Conservation (phyloP, 2,113 vertebrate species). For the Macquaria ambigua region DNA sequence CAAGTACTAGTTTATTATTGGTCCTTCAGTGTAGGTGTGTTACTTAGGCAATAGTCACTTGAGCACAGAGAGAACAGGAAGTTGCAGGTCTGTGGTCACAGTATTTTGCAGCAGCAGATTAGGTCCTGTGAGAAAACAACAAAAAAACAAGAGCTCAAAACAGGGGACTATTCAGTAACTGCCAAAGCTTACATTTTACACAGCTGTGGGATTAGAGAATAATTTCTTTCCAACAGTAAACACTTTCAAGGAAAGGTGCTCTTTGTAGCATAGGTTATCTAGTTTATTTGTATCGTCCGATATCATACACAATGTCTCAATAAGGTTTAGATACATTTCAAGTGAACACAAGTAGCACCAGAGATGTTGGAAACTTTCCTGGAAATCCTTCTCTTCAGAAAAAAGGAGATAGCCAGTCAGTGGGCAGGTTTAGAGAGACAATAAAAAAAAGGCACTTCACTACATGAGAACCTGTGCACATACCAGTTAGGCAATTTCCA, state of each 20-base stretch:
- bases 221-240: background rate
- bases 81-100: conserved; percentile 35
- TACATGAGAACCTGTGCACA: conserved; percentile 5
- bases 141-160: conserved; percentile 65
- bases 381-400: background rate
- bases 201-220: conserved; percentile 40
- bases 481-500: conserved; percentile 59
- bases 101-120: conserved; percentile 51
- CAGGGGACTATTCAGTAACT: conserved; percentile 34
- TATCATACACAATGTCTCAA: conserved; percentile 1
- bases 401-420: background rate
- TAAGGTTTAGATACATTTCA: conserved; percentile 14
- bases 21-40: conserved; percentile 17
- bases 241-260: conserved; percentile 17
- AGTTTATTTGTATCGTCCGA: conserved; percentile 1
- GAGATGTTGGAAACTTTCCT: conserved; percentile 16
- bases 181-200: conserved; percentile 37
- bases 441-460: background rate
- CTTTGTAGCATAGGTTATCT: background rate
- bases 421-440: background rate
- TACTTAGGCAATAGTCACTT: conserved; percentile 20
- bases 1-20: conserved; percentile 23
- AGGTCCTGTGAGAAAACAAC: conserved; percentile 64
- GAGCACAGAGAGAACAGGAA: conserved; percentile 23
- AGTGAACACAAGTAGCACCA: conserved; percentile 4